Percentiles rank a stretch among this genome's conserved stretches.
Evolutionary conservation across 2,888 invertebrate species (phyloP).

Genomic region (Mechanitis messenoides): DNA sequence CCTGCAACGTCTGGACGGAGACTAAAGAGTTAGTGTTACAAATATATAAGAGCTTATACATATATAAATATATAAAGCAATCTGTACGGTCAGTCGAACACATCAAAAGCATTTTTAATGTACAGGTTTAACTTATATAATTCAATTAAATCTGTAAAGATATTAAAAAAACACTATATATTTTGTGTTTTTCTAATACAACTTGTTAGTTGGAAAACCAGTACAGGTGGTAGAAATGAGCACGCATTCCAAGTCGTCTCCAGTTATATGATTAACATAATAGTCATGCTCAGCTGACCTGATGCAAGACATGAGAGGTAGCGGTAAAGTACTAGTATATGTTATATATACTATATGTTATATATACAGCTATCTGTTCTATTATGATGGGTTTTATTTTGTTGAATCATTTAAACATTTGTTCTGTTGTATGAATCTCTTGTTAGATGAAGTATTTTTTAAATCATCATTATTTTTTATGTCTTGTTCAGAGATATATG

Average conservation of each 20-base stretch:
- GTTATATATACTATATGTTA: too few species aligned
- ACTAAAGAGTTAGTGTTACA: too few species aligned
- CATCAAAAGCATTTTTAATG: too few species aligned
- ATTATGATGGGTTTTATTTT: too few species aligned
- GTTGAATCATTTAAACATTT: background rate
- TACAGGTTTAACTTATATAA: too few species aligned
- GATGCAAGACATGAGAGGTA: conserved; percentile 21
- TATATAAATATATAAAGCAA: too few species aligned
- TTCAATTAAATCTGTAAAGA: too few species aligned
- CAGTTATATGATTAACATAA: conserved; percentile 38
- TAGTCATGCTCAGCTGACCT: conserved; percentile 27
- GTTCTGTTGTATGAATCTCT: background rate
- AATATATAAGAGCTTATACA: too few species aligned
- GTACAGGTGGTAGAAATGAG: conserved; percentile 35
- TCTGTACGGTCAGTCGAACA: too few species aligned
- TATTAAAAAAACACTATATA: background rate
- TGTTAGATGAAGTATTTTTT: background rate
- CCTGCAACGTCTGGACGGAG: too few species aligned
- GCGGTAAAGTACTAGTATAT: conserved; percentile 12
- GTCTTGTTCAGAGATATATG: background rate
- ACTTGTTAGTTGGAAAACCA: conserved; percentile 24
- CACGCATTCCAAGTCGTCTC: conserved; percentile 36
- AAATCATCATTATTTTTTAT: background rate
- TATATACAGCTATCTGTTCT: too few species aligned
- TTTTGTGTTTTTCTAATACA: background rate